Evolutionary conservation across 2,113 vertebrate genomes (phyloP).

Genomic region (Capreolus pygargus): DNA sequence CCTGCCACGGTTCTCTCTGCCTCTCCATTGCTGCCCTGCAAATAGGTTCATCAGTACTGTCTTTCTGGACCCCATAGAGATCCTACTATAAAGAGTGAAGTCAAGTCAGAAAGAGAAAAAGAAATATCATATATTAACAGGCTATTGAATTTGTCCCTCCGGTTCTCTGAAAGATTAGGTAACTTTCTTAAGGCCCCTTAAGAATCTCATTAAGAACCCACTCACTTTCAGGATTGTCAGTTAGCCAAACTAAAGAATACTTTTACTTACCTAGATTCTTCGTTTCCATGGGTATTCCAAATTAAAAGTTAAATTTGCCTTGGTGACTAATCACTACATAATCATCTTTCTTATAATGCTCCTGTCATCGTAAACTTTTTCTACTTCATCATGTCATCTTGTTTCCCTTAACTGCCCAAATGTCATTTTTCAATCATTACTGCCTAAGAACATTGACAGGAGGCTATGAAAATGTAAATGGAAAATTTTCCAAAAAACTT

Average conservation of each 20-base stretch:
- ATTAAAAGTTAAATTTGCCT: background rate
- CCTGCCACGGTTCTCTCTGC: background rate
- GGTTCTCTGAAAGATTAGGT: background rate
- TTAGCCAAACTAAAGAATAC: background rate
- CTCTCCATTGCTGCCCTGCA: background rate
- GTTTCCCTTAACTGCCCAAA: background rate
- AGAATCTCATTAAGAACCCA: background rate
- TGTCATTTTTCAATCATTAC: background rate
- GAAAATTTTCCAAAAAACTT: background rate
- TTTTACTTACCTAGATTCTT: background rate
- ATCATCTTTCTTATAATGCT: background rate
- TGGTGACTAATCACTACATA: background rate
- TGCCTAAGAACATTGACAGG: background rate
- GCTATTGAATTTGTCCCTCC: background rate
- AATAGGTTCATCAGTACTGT: background rate
- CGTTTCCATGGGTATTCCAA: background rate
- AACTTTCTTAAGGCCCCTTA: background rate
- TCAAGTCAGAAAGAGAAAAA: background rate
- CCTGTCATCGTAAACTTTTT: background rate
- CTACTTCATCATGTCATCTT: background rate
- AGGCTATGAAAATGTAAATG: background rate
- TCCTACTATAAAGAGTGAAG: background rate
- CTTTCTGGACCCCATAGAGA: background rate
- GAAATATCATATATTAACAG: background rate
- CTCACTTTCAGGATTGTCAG: background rate